Evolutionary conservation across 2,888 invertebrate genomes (phyloP), one percentile per base, ranked within the genome.

Genomic region (Tipula unca): DNA sequence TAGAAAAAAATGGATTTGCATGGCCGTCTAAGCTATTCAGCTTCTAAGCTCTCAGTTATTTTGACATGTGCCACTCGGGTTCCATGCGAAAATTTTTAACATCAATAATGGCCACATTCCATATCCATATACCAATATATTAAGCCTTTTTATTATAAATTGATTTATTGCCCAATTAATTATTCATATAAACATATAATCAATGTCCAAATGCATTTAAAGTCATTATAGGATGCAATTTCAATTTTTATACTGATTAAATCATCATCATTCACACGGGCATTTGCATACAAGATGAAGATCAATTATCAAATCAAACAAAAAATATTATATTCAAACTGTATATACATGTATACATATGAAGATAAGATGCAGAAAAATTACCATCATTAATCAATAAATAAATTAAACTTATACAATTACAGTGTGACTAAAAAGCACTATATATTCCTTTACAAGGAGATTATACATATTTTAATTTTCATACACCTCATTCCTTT

Each of bases 341-440:
- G 32, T 32, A 32, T 2, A 1, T 10, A 69, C 10, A 25, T 69
- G 0, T 54, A 25, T 69, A 25, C 8, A 13, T 10, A 25, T 10
- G 3, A 25, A 10, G 25, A 25, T 69, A 25, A 69, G 69, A 69
- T 69, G 69, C 1, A 25, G 69, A 69, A 69, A 69, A 69, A 69
- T 69, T 69, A 69, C 69, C 69, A 69, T 69, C 69, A 69, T 69
- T 69, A 69, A 69, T 69, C 69, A 69, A 69, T 69, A 69, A 69
- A 69, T 69, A 69, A 69, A 69, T 69, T 69, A 69, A 69, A 25
- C n/a, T 17, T 48, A 17, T 17, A 10, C n/a, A 14, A 4, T 3
- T 6, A 48, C 69, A 69, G 69, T 69, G 69, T 69, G 69, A 69
- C 69, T 69, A 69, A 69, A 69, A 69, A 69, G 20, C 69, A 0